A percentile compares a stretch with the other conserved stretches of the same genome.
These are phyloP conservation scores for Corythornis vintsioides DNA, from an alignment of 2,113 vertebrate genomes.

Conservation along the genomic window DNA sequence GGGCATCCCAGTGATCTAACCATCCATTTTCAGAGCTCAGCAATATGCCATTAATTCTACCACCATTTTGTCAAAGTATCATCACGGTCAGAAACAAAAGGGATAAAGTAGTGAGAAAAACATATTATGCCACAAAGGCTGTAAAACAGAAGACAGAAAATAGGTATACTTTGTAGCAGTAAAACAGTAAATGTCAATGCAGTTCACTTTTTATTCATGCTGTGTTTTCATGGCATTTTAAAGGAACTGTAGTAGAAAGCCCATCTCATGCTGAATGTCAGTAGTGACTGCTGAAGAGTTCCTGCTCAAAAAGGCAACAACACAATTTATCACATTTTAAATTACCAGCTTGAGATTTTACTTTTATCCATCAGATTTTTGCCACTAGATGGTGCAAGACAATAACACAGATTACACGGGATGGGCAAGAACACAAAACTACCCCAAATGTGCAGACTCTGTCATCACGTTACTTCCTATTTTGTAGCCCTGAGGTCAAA, in stretches of 20 bases:
- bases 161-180: not conserved
- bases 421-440: rapidly evolving
- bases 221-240: not conserved
- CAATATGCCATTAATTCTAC: not conserved
- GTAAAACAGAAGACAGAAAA: not conserved
- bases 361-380: not conserved
- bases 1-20: not conserved
- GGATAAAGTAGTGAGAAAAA: not conserved
- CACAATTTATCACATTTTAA: not conserved
- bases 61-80: not conserved
- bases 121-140: not conserved
- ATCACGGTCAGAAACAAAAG: not conserved
- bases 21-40: not conserved
- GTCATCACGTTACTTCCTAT: not conserved
- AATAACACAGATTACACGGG: not conserved
- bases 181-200: not conserved
- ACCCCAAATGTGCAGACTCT: rapidly evolving
- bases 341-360: not conserved
- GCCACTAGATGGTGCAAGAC: slow-evolving; percentile 59
- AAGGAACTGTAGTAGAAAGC: not conserved
- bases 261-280: not conserved
- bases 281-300: not conserved
- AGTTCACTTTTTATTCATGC: not conserved
- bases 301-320: not conserved
- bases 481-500: not conserved